phyloP scores from a whole-genome alignment of 2,888 invertebrate genomes.

The Hydrotaea diabolus region DNA sequence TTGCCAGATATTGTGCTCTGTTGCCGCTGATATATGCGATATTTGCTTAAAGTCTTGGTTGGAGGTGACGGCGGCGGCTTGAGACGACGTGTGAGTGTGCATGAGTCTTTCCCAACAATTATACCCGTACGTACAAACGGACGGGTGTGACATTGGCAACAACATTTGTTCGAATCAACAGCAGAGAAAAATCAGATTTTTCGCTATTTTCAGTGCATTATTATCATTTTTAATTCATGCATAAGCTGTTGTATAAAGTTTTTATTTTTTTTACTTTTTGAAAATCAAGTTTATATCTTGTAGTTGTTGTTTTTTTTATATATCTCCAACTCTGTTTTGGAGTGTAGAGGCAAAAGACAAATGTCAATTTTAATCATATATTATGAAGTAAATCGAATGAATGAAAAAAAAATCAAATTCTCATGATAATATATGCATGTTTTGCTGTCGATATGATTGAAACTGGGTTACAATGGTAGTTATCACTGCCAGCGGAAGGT shows the following conservation, averaged over 20 bases:
- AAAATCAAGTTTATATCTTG: constrained; percentile 62
- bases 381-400: constrained; percentile 23
- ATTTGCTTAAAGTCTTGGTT: constrained; percentile 30
- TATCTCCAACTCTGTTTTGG: constrained; percentile 17
- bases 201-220: neutral
- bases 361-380: constrained; percentile 66
- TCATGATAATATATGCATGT: constrained; percentile 58
- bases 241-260: constrained; percentile 44
- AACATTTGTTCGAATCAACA: constrained; percentile 31
- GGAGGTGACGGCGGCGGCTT: too few relatives aligned
- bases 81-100: neutral
- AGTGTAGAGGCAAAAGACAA: constrained; percentile 47
- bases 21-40: constrained; percentile 17
- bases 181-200: constrained; percentile 22
- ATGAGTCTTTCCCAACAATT: neutral
- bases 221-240: constrained; percentile 37
- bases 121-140: neutral
- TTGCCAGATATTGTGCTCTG: constrained; percentile 56
- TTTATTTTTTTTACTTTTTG: neutral
- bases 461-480: constrained; percentile 46
- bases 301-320: neutral
- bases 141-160: constrained; percentile 67
- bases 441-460: constrained; percentile 41
- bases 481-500: neutral
- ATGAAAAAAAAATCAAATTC: constrained; percentile 27